Base-by-base conservation (phyloP, 92 coral and sea anemone genomes). In the Porites evermanni region DNA sequence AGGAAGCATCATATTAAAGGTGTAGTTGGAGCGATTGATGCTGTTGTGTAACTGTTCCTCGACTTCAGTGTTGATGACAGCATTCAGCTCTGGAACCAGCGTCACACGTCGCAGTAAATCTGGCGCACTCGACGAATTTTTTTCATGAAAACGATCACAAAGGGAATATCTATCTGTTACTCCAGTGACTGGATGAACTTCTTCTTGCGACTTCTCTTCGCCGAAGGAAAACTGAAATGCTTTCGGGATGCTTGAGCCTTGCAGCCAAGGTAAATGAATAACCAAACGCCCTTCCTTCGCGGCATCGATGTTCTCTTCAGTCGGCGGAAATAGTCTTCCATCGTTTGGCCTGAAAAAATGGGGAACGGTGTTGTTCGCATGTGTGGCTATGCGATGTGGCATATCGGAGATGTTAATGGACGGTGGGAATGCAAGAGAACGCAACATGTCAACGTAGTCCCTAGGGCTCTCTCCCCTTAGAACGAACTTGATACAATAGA, bases 401-500 rank as follows among this genome's bases (percentile, higher is more conserved):
- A 88, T 91, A 70, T 91, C 94, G 1, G 86, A 91, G 6, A 83
- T 70, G 51, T 19, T 87, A 1, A 91, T 78, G 4, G 88, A 75
- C 2, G 92, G 94, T 12, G 89, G 94, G 64, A 78, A 64, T 38
- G 54, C 79, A 21, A 91, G 44, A 6, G 92, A 88, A 17, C 90
- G 67, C 11, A 88, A 67, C 67, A 88, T 17, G 53, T 91, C 94
- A 2, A 71, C 78, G 64, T 88, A 91, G 68, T 91, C 92, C 1
- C 90, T 72, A 1, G 89, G 92, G 44, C 94, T 84, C 54, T 91
- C 90, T 8, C 92, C 91, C 21, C 94, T 60, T 9, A 91, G 23
- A 7, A 91, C 92, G 70, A 91, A 91, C 84, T 88, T 91, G 63
- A 91, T 38, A 47, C 87, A 81, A 72, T 91, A 84, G 0, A 91